Conservation (phyloP, 2,113 vertebrate species). For the Cairina moschata region DNA sequence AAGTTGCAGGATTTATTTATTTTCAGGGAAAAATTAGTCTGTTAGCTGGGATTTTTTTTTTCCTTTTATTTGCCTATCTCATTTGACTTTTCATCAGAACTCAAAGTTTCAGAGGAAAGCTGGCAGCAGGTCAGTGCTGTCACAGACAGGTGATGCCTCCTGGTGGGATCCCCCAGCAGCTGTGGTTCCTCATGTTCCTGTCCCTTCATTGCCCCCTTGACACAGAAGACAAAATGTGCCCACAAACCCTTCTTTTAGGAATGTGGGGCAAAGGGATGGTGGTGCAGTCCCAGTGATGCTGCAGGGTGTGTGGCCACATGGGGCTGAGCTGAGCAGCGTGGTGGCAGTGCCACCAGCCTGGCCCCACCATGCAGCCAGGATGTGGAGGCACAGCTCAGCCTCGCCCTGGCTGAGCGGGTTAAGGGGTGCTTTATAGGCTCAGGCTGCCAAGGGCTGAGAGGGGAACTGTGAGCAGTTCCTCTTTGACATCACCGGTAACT, state of each 20-base stretch:
- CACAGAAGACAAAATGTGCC: not conserved
- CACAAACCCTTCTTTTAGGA: not conserved
- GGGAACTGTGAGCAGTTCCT: not conserved
- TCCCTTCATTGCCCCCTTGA: not conserved
- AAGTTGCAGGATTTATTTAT: not conserved
- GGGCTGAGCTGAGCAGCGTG: rapidly evolving
- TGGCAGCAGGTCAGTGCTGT: not conserved
- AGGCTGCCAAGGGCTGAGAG: not conserved
- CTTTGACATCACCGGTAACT: not conserved
- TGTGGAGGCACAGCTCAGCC: rapidly evolving
- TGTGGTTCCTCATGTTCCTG: not conserved
- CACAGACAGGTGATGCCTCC: not conserved
- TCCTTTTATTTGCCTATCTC: not conserved
- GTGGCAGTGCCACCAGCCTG: rapidly evolving
- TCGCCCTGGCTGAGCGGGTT: rapidly evolving
- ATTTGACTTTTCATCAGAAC: not conserved
- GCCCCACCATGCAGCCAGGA: rapidly evolving
- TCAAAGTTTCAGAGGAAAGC: not conserved
- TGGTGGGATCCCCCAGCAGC: not conserved
- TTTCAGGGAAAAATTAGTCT: not conserved
- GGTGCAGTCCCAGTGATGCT: rapidly evolving
- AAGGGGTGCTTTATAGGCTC: not conserved
- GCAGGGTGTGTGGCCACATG: no score
- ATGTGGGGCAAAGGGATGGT: rapidly evolving
- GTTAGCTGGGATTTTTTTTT: no score